Percentiles rank a stretch among this genome's conserved stretches.
phyloP scores from a whole-genome alignment of 2,888 invertebrate genomes.

The Trissonchulus sp. region DNA sequence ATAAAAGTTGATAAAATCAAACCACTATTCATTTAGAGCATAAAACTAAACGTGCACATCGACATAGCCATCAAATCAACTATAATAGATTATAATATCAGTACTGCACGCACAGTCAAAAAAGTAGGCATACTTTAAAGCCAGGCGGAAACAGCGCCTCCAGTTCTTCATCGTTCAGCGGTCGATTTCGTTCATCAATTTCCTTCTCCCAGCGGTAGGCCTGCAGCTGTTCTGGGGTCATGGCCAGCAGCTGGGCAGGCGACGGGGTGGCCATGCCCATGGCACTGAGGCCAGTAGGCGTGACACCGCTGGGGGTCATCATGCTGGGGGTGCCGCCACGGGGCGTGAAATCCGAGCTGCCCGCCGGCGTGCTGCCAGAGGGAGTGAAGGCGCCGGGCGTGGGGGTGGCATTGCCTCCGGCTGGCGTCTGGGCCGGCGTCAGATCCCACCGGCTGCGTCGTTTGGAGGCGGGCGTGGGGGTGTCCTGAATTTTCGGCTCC shows the following conservation, averaged over 20 bases:
- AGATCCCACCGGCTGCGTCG: slow-evolving; percentile 97
- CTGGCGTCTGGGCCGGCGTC: slow-evolving; percentile 65
- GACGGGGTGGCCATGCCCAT: slow-evolving; percentile 99
- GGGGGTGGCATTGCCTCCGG: slow-evolving; percentile 30
- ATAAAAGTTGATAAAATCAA: no score
- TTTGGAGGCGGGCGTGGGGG: slow-evolving; percentile 89
- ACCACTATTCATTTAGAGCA: no score
- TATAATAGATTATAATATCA: no score
- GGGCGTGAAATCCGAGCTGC: slow-evolving; percentile 43
- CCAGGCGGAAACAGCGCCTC: slow-evolving; percentile 96
- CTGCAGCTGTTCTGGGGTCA: slow-evolving; percentile 98
- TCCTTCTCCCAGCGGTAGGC: slow-evolving; percentile 97
- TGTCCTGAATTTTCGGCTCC: slow-evolving; percentile 49
- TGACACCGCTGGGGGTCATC: slow-evolving; percentile 56
- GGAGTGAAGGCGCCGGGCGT: slow-evolving; percentile 64
- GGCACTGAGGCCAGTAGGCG: slow-evolving; percentile 68
- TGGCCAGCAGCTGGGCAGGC: slow-evolving; percentile 81
- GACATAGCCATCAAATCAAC: no score
- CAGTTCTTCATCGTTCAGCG: slow-evolving; percentile 90
- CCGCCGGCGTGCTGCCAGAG: slow-evolving; percentile 36
- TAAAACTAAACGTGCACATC: no score
- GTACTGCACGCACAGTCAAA: no score
- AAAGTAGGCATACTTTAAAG: slow-evolving; percentile 74
- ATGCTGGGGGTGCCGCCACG: slow-evolving; percentile 52
- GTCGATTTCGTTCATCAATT: slow-evolving; percentile 94